Percentiles rank a stretch among this genome's conserved stretches.
Conservation (phyloP, 2,888 invertebrate genomes). For the Balanococcus diminutus region DNA sequence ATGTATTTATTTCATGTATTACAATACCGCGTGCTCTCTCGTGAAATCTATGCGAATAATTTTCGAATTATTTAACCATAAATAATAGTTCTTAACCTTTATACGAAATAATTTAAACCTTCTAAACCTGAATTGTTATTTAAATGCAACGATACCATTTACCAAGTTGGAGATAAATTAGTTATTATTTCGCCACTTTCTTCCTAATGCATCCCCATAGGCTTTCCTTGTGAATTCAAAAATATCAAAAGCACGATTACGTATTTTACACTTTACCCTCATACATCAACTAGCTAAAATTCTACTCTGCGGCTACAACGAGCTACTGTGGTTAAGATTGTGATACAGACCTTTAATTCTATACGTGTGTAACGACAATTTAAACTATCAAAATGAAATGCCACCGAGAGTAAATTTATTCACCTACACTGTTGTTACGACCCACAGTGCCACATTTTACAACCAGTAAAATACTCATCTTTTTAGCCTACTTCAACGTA, state of each 20-base stretch:
- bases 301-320: background rate
- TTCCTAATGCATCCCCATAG: constrained; percentile 24
- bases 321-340: background rate
- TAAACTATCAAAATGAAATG: constrained; percentile 28
- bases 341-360: constrained; percentile 16
- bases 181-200: constrained; percentile 32
- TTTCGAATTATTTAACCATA: constrained; percentile 53
- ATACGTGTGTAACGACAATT: constrained; percentile 35
- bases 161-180: constrained; percentile 44
- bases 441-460: background rate
- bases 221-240: background rate
- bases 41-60: constrained; percentile 47
- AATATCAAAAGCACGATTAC: constrained; percentile 33
- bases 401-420: constrained; percentile 32
- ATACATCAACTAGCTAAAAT: constrained; percentile 15
- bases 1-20: constrained; percentile 1
- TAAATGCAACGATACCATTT: constrained; percentile 39
- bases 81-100: constrained; percentile 50
- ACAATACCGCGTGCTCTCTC: background rate
- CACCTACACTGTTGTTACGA: background rate
- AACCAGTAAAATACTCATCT: background rate
- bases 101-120: constrained; percentile 42
- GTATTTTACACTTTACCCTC: constrained; percentile 7
- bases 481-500: background rate
- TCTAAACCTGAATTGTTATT: constrained; percentile 29